These are phyloP conservation scores for Ips typographus DNA, from an alignment of 1,140 invertebrate genomes.

Conservation along the genomic window DNA sequence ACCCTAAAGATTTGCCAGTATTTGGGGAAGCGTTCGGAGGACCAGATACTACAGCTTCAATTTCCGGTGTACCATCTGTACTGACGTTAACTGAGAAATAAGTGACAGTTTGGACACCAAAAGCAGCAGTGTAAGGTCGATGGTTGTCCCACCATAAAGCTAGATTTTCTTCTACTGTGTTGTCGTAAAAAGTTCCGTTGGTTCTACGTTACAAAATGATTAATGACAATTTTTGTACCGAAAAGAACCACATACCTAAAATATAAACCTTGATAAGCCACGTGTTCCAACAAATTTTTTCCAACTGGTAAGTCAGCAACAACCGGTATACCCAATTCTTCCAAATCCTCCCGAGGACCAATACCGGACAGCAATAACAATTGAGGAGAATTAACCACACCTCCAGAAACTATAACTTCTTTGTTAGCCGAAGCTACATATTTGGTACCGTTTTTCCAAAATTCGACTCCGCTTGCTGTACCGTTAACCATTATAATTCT, in stretches of 20 bases:
- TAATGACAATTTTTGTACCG: not conserved
- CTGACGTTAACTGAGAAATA: not conserved
- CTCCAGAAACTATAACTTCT: constrained; percentile 67
- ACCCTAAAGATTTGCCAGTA: not conserved
- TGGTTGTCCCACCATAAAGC: not conserved
- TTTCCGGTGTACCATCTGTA: not conserved
- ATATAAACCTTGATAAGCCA: not conserved
- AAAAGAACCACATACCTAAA: constrained; percentile 3
- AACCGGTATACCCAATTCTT: constrained; percentile 45
- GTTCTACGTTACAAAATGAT: not conserved
- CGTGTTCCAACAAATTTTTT: constrained; percentile 46
- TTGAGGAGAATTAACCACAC: constrained; percentile 54
- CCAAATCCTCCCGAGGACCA: constrained; percentile 42
- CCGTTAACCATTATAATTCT: constrained; percentile 46
- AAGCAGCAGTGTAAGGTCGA: not conserved
- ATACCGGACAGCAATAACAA: constrained; percentile 59
- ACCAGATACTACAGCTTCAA: not conserved
- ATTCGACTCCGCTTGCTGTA: constrained; percentile 62
- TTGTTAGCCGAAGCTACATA: constrained; percentile 56
- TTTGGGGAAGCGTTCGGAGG: not conserved
- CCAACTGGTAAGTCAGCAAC: constrained; percentile 58
- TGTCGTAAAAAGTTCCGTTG: not conserved
- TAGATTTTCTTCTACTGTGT: not conserved
- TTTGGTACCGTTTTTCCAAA: constrained; percentile 54
- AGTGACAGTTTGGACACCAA: not conserved